Evolutionary conservation across 2,113 vertebrate genomes (phyloP), one percentile per base, ranked within the genome.

Genomic region (Sceloporus tristichus): DNA sequence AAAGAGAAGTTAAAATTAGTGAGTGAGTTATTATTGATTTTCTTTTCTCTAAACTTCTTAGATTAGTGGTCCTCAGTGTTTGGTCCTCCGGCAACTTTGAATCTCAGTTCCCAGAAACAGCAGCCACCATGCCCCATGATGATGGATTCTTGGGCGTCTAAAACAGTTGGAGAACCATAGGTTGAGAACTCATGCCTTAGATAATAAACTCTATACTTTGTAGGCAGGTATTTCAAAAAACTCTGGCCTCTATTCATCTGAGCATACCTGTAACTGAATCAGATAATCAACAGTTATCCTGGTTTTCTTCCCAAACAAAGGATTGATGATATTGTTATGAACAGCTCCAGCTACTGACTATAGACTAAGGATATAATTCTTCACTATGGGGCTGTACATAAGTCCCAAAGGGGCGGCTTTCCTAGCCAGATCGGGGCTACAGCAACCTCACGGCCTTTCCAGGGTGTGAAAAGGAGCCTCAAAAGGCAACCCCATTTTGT

Each of bases 11-110:
- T 21, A 66, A 86, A 10, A 23, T 34, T 38, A 85, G 78, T 56
- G 29, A 48, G 85, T 4, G 4, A 40, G 79, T 68, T 89, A 42
- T 59, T 10, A 16, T 53, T 87, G 79, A 10, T 68, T 88, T 2
- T 87, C 42, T 0, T 68, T 91, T 27, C 29, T 86, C 3, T 90
- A 54, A 93, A 90, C 84, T 65, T 1, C 85, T 89, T 90, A 82
- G 78, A 86, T 65, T 71, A 82, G 82, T 29, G 14, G 71, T 73
- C 16, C 11, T 11, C 13, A 73, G 34, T 14, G 29, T 73, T 11
- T 10, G 27, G 21, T 9, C n/a, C 70, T n/a, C 29, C 27, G 16
- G 70, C 29, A 14, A n/a, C 70, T 73, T 73, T 34, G n/a, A 34
- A 73, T 34, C 13, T 29, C 42, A 53, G 10, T 21, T 78, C 48